phyloP scores from a whole-genome alignment of 2,888 invertebrate species.

The Phyto melanocephala region DNA sequence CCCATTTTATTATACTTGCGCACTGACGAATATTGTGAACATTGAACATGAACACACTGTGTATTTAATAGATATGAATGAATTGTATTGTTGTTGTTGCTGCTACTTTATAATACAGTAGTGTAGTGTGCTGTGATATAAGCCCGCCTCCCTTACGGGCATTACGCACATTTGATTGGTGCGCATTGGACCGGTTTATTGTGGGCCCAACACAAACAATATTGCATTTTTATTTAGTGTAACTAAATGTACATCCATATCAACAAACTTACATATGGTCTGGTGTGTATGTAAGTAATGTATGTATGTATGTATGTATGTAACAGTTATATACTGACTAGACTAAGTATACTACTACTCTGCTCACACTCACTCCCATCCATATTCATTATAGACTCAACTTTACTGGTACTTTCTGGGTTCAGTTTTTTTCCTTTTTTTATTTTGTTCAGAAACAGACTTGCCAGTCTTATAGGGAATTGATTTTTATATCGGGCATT shows the following conservation, averaged over 20 bases:
- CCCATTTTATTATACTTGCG: constrained; percentile 61
- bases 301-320: not conserved
- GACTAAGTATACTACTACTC: constrained; percentile 42
- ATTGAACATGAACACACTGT: not conserved
- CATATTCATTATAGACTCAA: constrained; percentile 64
- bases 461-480: no score
- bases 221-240: constrained; percentile 54
- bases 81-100: constrained; percentile 3
- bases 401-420: constrained; percentile 56
- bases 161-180: constrained; percentile 63
- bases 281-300: not conserved
- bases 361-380: constrained; percentile 54
- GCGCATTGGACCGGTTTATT: constrained; percentile 61
- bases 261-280: no score
- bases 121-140: not conserved
- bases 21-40: constrained; percentile 7
- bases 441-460: not conserved
- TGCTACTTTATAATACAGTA: no score
- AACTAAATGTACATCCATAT: not conserved
- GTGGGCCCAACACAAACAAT: constrained; percentile 26
- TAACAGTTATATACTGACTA: constrained; percentile 39
- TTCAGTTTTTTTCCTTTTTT: constrained; percentile 45
- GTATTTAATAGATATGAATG: not conserved
- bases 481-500: no score
- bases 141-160: constrained; percentile 52